Conservation (phyloP, 1,140 invertebrate species). For the Listronotus oregonensis region DNA sequence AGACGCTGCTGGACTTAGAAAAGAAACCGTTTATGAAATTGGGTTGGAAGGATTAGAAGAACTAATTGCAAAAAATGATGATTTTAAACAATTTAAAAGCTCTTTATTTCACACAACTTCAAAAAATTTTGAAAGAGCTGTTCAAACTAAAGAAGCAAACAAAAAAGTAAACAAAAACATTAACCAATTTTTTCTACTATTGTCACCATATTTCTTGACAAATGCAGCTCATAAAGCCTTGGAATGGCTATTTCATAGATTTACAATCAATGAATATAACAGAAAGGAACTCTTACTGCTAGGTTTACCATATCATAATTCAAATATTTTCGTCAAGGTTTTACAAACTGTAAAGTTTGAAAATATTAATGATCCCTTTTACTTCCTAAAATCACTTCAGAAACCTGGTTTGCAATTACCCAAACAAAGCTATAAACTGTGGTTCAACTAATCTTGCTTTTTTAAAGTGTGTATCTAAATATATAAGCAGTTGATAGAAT, state of each 20-base stretch:
- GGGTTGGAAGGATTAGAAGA: constrained; percentile 84
- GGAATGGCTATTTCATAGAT: constrained; percentile 92
- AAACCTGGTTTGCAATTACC: constrained; percentile 74
- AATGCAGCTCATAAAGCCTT: constrained; percentile 85
- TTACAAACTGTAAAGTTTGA: constrained; percentile 76
- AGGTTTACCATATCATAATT: constrained; percentile 90
- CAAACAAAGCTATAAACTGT: constrained; percentile 74
- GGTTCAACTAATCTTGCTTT: constrained; percentile 71
- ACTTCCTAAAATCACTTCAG: constrained; percentile 76
- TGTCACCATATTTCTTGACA: constrained; percentile 87
- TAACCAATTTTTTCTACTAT: constrained; percentile 75
- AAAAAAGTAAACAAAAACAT: constrained; percentile 75
- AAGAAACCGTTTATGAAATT: constrained; percentile 82
- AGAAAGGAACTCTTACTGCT: constrained; percentile 76
- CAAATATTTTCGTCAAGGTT: constrained; percentile 82
- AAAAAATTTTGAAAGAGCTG: constrained; percentile 77
- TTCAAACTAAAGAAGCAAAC: constrained; percentile 77
- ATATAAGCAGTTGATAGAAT: constrained; percentile 68
- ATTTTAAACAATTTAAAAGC: constrained; percentile 74
- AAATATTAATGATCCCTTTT: constrained; percentile 69
- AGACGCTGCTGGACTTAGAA: constrained; percentile 84
- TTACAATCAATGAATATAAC: constrained; percentile 87
- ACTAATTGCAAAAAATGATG: constrained; percentile 70
- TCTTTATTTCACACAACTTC: constrained; percentile 77
- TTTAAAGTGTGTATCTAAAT: constrained; percentile 74